These are phyloP conservation scores for Cosmia pyralina DNA, from an alignment of 2,888 invertebrate species.

Conservation along the genomic window DNA sequence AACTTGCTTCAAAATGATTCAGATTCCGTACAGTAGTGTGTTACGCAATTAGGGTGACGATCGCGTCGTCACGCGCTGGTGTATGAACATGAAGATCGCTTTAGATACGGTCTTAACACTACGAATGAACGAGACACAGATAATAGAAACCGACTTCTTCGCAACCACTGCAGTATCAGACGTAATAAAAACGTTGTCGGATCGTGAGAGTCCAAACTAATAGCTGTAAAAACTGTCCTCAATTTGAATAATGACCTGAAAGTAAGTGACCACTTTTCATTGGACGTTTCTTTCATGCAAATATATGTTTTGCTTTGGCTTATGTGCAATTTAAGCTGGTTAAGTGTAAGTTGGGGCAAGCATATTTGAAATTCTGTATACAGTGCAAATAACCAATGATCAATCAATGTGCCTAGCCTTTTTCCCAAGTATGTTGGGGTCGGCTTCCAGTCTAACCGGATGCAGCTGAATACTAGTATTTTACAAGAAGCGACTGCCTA, in stretches of 20 bases:
- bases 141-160: too few species aligned
- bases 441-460: background rate
- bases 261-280: background rate
- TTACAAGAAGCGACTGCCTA: background rate
- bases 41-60: too few species aligned
- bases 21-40: too few species aligned
- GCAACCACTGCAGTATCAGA: too few species aligned
- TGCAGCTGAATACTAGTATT: background rate
- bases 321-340: background rate
- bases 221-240: background rate
- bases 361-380: background rate
- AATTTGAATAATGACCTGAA: slow-evolving; percentile 22
- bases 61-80: too few species aligned
- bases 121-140: too few species aligned
- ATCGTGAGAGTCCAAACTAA: background rate
- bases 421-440: background rate
- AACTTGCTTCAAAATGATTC: too few species aligned
- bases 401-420: background rate
- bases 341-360: background rate
- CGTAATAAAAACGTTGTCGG: too few species aligned
- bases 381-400: background rate
- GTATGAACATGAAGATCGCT: too few species aligned
- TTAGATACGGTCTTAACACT: too few species aligned
- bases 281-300: background rate
- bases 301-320: background rate